phyloP scores from a whole-genome alignment of 2,113 vertebrate genomes.

The Daubentonia madagascariensis region DNA sequence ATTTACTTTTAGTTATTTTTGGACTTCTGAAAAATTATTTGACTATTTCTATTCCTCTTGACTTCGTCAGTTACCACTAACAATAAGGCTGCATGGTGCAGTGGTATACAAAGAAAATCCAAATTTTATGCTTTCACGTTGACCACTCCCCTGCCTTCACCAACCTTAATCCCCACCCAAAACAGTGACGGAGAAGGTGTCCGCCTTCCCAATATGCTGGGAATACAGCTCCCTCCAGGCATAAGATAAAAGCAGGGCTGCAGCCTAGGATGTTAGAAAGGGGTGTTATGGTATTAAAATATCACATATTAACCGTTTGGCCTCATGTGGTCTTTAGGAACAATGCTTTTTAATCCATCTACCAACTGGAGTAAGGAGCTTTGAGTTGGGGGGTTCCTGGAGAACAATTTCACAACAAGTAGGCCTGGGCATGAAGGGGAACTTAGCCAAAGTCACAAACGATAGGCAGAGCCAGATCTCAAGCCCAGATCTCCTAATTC shows the following conservation, averaged over 20 bases:
- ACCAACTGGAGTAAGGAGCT: neutral
- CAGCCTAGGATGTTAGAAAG: neutral
- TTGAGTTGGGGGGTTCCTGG: slow-evolving; percentile 23
- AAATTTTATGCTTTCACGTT: slow-evolving; percentile 9
- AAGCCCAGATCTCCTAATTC: neutral
- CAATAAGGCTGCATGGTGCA: neutral
- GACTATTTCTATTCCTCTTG: neutral
- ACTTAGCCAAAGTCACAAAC: neutral
- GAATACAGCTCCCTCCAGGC: neutral
- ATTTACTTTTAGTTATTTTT: neutral
- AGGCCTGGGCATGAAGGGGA: neutral
- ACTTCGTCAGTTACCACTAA: neutral
- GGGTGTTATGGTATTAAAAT: neutral
- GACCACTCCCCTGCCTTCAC: neutral
- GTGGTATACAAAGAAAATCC: neutral
- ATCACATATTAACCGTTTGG: neutral
- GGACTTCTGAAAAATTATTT: neutral
- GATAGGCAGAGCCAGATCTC: neutral
- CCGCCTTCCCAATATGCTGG: neutral
- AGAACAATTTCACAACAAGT: slow-evolving; percentile 31
- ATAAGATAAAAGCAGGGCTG: neutral
- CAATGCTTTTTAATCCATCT: slow-evolving; percentile 20
- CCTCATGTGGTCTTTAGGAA: neutral
- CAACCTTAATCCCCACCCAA: neutral
- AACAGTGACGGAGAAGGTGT: neutral